Percentiles rank a stretch among this genome's conserved stretches.
Conservation (phyloP, 2,888 invertebrate species). For the Deladenus siricidicola region DNA sequence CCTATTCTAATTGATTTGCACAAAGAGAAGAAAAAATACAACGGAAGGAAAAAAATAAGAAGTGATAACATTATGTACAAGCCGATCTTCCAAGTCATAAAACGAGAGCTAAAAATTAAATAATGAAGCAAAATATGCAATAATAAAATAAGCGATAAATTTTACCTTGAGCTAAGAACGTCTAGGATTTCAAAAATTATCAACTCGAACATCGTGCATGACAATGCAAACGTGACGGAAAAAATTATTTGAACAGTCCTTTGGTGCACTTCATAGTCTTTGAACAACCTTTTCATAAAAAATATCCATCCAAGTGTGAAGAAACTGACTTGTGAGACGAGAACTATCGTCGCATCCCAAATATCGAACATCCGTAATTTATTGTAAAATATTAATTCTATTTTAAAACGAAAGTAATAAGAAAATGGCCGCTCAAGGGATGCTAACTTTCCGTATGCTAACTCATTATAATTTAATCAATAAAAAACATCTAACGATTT, state of each 20-base stretch:
- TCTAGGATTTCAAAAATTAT: constrained; percentile 98
- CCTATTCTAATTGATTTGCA: constrained; percentile 30
- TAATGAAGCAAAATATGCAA: neutral
- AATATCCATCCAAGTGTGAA: constrained; percentile 96
- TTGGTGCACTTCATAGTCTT: constrained; percentile 85
- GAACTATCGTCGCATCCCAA: constrained; percentile 26
- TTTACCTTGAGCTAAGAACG: constrained; percentile 76
- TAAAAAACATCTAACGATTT: no score
- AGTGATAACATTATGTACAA: constrained; percentile 81
- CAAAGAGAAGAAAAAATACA: constrained; percentile 72
- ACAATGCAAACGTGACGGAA: constrained; percentile 86
- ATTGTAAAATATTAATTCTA: no score
- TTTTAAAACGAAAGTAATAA: neutral
- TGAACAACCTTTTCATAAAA: constrained; percentile 90
- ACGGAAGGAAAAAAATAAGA: constrained; percentile 88
- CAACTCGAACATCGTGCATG: constrained; percentile 96
- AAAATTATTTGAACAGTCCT: constrained; percentile 87
- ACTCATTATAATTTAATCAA: no score
- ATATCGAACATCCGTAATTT: constrained; percentile 11
- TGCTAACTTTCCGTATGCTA: no score
- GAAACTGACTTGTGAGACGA: constrained; percentile 63
- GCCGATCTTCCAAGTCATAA: constrained; percentile 88
- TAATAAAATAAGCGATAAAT: neutral
- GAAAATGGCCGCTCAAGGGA: no score
- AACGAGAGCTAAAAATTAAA: constrained; percentile 67